Evolutionary conservation across 64 coral and sea anemone species (phyloP), one percentile per base, ranked within the genome.

Genomic region (Pocillopora verrucosa): DNA sequence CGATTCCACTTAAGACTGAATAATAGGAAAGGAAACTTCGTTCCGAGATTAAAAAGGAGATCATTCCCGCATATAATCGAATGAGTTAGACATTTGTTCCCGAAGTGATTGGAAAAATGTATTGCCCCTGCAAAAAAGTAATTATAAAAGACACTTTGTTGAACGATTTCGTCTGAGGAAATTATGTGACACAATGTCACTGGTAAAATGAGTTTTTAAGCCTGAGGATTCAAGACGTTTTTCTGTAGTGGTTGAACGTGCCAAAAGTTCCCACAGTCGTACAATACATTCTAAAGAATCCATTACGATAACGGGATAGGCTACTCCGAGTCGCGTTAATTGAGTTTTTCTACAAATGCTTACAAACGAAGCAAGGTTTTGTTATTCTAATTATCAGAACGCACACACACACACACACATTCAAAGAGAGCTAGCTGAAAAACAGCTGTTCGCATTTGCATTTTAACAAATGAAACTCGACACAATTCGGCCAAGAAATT

Each of bases 371-470:
- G 57, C 24, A 63, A 77, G 68, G 74, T 89, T 93, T 93, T 93
- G 92, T 93, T 93, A 93, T 93, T 93, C 87, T 89, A 93, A 93
- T 93, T 72, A 93, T 63, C 59, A 76, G 34, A 35, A 62, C 61
- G 34, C 13, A 72, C 38, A 58, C 75, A 76, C 76, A 35, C 60
- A 59, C 59, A 26, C 13, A 72, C 22, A 61, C 76, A 78, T 88
- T 57, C 87, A 93, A 89, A 76, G 58, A 61, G 58, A 70, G 60
- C 59, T 60, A 83, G 68, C 16, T 87, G 25, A 13, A 51, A 93
- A 93, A 80, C 92, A 93, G 92, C 92, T 93, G 92, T 88, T 69
- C 63, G 36, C 65, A 89, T 93, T 93, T 93, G 92, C 92, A 93
- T 93, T 84, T 93, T 89, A 89, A 93, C 92, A 93, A 93, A 84